A percentile compares a stretch with the other conserved stretches of the same genome.
Evolutionary conservation across 2,113 vertebrate genomes (phyloP).

Genomic region (Ovibos moschatus): DNA sequence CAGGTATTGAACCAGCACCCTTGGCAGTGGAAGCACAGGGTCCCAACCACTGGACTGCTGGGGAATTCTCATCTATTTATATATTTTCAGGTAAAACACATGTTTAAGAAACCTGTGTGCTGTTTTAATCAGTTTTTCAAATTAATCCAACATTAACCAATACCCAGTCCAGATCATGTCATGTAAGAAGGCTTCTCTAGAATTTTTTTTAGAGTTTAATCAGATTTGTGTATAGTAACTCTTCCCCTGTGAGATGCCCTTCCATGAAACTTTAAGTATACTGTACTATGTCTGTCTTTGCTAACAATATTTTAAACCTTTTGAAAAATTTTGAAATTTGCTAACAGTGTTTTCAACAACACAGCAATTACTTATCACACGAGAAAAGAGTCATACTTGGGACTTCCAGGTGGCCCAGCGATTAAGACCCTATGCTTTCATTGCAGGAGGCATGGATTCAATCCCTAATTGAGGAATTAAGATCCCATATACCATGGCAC

Average conservation of each 20-base stretch:
- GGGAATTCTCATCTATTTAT: not conserved
- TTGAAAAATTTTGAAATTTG: not conserved
- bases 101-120: not conserved
- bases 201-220: not conserved
- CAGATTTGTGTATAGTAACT: not conserved
- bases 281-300: not conserved
- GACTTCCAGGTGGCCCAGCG: not conserved
- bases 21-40: not conserved
- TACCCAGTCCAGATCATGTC: not conserved
- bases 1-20: not conserved
- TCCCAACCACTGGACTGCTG: not conserved
- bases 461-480: not conserved
- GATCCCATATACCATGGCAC: not conserved
- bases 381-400: not conserved
- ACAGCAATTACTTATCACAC: not conserved
- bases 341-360: not conserved
- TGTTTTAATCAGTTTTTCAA: not conserved
- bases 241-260: not conserved
- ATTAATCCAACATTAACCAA: not conserved
- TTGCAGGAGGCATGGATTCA: fast-evolving
- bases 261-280: not conserved
- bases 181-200: not conserved
- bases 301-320: not conserved
- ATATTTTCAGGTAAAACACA: not conserved
- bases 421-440: not conserved